Evolutionary conservation across 2,113 vertebrate species (phyloP).

Genomic region (Calyptomena viridis): DNA sequence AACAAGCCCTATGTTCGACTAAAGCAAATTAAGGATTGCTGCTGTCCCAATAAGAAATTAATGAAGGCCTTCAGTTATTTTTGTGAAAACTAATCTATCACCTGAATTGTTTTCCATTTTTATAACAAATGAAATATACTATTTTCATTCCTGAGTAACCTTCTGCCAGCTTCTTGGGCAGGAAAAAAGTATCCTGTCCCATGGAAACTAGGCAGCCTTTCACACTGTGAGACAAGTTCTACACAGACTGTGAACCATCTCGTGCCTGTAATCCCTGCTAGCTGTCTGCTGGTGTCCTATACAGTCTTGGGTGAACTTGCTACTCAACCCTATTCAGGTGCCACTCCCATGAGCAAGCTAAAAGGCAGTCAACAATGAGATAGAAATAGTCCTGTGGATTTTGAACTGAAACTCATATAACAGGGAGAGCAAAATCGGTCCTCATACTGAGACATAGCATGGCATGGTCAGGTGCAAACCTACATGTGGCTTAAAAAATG

Average conservation of each 20-base stretch:
- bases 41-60: neutral
- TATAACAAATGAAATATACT: neutral
- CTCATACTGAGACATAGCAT: neutral
- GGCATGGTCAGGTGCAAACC: conserved; percentile 9
- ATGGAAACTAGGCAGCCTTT: neutral
- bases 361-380: neutral
- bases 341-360: neutral
- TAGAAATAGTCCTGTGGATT: neutral
- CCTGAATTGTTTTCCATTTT: neutral
- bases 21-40: neutral
- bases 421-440: neutral
- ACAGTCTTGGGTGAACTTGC: neutral
- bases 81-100: neutral
- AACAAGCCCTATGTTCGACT: neutral
- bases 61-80: neutral
- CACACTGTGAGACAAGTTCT: neutral
- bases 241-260: neutral
- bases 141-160: neutral
- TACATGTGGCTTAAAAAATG: neutral
- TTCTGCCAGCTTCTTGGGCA: neutral
- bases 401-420: neutral
- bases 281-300: neutral
- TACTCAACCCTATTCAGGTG: neutral
- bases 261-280: neutral
- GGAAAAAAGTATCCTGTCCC: neutral